Conservation (phyloP, 2,797 vertebrate genomes). For the Leontocebus nigricollis region DNA sequence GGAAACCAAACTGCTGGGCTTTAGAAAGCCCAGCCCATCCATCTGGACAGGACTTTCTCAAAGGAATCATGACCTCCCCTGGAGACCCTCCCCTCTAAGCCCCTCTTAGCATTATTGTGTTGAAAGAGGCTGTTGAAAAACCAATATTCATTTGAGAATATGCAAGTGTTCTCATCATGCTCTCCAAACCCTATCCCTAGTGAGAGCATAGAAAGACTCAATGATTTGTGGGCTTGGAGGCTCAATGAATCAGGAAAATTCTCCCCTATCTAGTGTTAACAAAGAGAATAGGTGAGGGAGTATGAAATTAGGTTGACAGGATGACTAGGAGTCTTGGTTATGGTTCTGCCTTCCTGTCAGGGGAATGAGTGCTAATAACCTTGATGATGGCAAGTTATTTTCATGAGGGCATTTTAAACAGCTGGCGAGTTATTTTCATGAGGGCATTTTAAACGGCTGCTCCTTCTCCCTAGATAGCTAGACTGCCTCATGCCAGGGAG, state of each 20-base stretch:
- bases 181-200: constrained; percentile 25
- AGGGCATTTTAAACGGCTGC: constrained; percentile 15
- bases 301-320: constrained; percentile 60
- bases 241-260: constrained; percentile 29
- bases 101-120: constrained; percentile 1
- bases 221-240: constrained; percentile 55
- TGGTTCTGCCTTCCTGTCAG: constrained; percentile 50
- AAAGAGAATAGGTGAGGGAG: background rate
- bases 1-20: constrained; percentile 61
- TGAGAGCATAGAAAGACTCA: constrained; percentile 16
- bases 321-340: constrained; percentile 20
- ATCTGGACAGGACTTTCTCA: constrained; percentile 60
- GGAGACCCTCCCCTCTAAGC: background rate
- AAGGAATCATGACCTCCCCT: constrained; percentile 36
- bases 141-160: constrained; percentile 27
- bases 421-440: constrained; percentile 64
- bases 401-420: constrained; percentile 46
- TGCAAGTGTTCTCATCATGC: constrained; percentile 42
- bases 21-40: constrained; percentile 58
- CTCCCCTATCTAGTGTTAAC: constrained; percentile 57
- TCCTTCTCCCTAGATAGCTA: constrained; percentile 41
- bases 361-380: constrained; percentile 25
- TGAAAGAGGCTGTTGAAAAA: constrained; percentile 35
- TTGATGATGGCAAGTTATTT: constrained; percentile 63
- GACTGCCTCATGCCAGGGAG: constrained; percentile 46